Evolutionary conservation across 2,888 invertebrate genomes (phyloP).

Genomic region (Podabrus alpinus): DNA sequence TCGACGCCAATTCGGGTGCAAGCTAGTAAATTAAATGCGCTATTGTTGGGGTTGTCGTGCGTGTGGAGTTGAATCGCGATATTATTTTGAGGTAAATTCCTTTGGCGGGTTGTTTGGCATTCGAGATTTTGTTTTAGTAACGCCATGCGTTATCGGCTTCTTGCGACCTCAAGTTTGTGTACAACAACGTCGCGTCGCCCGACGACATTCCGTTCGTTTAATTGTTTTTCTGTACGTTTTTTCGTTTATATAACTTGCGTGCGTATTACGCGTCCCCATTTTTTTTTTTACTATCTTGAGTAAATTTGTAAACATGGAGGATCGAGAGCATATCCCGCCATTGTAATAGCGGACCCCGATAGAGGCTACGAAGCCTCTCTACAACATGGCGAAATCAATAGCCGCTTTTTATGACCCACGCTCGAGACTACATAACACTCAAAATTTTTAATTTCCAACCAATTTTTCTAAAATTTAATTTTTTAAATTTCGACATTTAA

Average conservation of each 20-base stretch:
- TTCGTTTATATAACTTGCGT: conserved; percentile 18
- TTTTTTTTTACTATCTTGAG: not conserved
- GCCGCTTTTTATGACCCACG: conserved; percentile 24
- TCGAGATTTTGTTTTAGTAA: conserved; percentile 6
- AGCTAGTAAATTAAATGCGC: not conserved
- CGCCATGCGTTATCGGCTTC: conserved; percentile 16
- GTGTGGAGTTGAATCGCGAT: not conserved
- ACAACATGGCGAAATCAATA: conserved; percentile 47
- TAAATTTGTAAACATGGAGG: conserved; percentile 35
- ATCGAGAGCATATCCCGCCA: conserved; percentile 37
- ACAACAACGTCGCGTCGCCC: not conserved
- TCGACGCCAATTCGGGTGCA: not conserved
- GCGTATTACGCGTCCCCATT: not conserved
- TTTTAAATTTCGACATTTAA: not conserved
- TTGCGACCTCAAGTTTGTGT: not conserved
- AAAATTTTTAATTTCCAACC: not conserved
- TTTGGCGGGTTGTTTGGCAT: not conserved
- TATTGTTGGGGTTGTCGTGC: not conserved
- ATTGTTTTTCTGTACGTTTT: not conserved
- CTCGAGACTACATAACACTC: conserved; percentile 15
- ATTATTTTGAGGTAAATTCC: not conserved
- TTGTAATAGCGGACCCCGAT: conserved; percentile 39
- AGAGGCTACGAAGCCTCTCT: conserved; percentile 45
- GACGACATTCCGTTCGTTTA: not conserved
- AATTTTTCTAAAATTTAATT: not conserved